phyloP scores from a whole-genome alignment of 2,797 vertebrate species.

The Halcyon leucocephala region DNA sequence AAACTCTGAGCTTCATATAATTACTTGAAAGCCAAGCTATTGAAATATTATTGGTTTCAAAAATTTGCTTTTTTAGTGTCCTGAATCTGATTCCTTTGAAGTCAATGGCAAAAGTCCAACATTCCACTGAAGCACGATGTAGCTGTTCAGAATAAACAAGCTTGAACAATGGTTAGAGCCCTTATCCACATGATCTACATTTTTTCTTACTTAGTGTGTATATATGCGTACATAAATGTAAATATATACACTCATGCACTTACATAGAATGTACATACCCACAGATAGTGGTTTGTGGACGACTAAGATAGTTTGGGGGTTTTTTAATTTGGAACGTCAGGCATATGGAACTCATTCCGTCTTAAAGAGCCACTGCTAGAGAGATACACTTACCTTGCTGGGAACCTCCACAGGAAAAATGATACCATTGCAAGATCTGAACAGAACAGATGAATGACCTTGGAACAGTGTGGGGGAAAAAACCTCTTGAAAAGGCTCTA shows the following conservation, averaged over 20 bases:
- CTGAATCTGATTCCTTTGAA: conserved; percentile 38
- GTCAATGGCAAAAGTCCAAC: conserved; percentile 26
- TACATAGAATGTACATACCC: not conserved
- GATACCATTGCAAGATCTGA: not conserved
- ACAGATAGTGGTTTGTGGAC: not conserved
- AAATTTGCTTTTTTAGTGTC: not conserved
- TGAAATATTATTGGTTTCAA: conserved; percentile 17
- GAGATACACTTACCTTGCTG: not conserved
- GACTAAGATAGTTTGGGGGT: not conserved
- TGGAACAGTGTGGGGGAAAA: not conserved
- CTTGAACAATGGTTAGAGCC: not conserved
- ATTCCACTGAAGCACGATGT: not conserved
- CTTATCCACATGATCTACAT: not conserved
- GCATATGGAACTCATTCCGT: not conserved
- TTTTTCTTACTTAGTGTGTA: not conserved
- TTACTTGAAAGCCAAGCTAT: conserved; percentile 33
- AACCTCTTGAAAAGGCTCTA: not conserved
- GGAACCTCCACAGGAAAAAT: not conserved
- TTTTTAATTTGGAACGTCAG: not conserved
- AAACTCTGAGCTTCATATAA: conserved; percentile 21
- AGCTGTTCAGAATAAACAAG: not conserved
- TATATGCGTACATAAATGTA: not conserved
- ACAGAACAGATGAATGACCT: not conserved
- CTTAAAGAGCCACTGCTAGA: not conserved
- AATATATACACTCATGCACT: not conserved